phyloP scores from a whole-genome alignment of 2,797 vertebrate genomes.

The Antrozous pallidus region DNA sequence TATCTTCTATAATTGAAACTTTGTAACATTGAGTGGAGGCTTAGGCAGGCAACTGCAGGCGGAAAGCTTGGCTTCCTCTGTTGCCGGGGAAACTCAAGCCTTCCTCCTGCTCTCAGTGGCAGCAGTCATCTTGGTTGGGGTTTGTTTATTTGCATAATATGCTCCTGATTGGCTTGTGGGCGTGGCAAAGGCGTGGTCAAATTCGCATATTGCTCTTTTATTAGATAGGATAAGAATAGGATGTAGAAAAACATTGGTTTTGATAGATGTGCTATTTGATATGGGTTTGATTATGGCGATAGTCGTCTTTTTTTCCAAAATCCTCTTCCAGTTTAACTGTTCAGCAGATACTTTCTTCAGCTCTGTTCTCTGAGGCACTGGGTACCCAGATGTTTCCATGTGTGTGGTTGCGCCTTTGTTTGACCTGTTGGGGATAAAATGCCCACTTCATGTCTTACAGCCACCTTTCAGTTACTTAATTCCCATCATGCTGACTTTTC shows the following conservation, averaged over 20 bases:
- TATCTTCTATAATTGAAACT: too few relatives aligned
- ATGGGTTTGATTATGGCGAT: background rate
- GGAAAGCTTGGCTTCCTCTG: too few relatives aligned
- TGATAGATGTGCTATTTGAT: background rate
- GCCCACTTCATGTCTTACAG: background rate
- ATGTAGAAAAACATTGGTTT: conserved; percentile 5
- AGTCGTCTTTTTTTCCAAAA: background rate
- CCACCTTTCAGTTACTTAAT: background rate
- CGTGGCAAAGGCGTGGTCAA: too few relatives aligned
- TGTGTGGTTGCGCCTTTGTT: background rate
- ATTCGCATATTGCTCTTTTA: too few relatives aligned
- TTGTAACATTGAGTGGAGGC: too few relatives aligned
- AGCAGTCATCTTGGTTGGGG: too few relatives aligned
- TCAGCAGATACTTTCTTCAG: conserved; percentile 26
- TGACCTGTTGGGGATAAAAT: background rate
- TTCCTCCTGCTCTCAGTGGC: too few relatives aligned
- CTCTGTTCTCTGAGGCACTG: background rate
- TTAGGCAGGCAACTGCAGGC: too few relatives aligned
- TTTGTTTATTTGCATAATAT: too few relatives aligned
- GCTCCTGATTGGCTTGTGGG: too few relatives aligned
- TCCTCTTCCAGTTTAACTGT: background rate
- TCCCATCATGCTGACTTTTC: background rate
- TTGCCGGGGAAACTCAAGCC: too few relatives aligned
- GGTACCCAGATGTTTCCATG: background rate
- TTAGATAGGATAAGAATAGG: conserved; percentile 36